Percentiles rank a stretch among this genome's conserved stretches.
Evolutionary conservation across 1,140 invertebrate genomes (phyloP).

Genomic region (Drosophila albomicans): DNA sequence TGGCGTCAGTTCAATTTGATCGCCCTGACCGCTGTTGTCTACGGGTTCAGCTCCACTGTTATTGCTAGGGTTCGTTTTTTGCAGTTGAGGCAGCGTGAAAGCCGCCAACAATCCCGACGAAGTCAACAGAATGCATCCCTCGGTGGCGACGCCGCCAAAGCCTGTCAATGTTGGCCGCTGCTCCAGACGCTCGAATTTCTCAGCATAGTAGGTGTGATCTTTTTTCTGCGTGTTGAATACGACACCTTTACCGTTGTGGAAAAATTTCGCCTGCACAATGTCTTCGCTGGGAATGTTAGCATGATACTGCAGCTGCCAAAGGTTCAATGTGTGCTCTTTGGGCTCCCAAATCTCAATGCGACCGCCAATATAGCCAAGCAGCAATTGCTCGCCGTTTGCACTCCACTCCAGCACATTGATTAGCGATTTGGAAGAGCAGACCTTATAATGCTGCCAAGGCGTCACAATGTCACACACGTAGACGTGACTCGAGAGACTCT

Average conservation of each 20-base stretch:
- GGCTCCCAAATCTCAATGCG: slow-evolving; percentile 91
- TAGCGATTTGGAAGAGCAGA: slow-evolving; percentile 86
- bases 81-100: slow-evolving; percentile 86
- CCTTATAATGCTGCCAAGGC: slow-evolving; percentile 90
- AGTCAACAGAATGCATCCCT: slow-evolving; percentile 93
- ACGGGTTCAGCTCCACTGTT: neutral
- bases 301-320: slow-evolving; percentile 88
- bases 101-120: slow-evolving; percentile 93
- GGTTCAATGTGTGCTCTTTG: slow-evolving; percentile 92
- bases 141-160: slow-evolving; percentile 92
- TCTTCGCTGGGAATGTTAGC: slow-evolving; percentile 89
- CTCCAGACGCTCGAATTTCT: slow-evolving; percentile 92
- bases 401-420: slow-evolving; percentile 95
- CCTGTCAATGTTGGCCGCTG: slow-evolving; percentile 93
- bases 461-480: slow-evolving; percentile 95
- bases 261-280: slow-evolving; percentile 92
- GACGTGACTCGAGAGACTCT: slow-evolving; percentile 87
- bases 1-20: slow-evolving; percentile 85
- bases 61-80: slow-evolving; percentile 34
- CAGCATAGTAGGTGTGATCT: slow-evolving; percentile 91
- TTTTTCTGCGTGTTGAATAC: slow-evolving; percentile 89
- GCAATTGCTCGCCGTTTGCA: slow-evolving; percentile 90
- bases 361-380: slow-evolving; percentile 91
- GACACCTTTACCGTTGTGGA: slow-evolving; percentile 92
- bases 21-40: neutral